Base-by-base conservation (phyloP, 2,113 vertebrate species). In the Scalopus aquaticus region DNA sequence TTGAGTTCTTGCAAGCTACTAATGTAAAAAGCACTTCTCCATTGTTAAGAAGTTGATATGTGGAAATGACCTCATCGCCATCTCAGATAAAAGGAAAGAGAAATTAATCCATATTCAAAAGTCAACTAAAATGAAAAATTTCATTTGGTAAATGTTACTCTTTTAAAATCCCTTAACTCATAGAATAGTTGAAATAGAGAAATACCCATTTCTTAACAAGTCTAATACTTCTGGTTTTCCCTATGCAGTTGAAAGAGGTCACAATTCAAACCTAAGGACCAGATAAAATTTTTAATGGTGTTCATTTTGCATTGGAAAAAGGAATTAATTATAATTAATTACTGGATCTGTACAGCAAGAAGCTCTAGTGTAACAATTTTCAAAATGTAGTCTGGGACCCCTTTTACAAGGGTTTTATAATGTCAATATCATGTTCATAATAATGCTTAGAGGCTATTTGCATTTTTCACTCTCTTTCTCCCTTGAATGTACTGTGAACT, bases 261-360 rank as follows among this genome's bases (percentile, higher is more conserved):
- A 54, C 35, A 82, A 2, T 44, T 96, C 44, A 81, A 42, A 35
- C 11, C 42, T 46, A 13, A 79, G 56, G 64, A 60, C 37, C 28
- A 42, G 16, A 46, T 60, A 78, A 70, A 79, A 13, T 54, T 44
- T 20, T 79, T 84, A 37, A 44, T 76, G 19, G 6, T 32, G 8
- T 90, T 35, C 54, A 39, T 60, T 76, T 92, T 87, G 28, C 60
- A 58, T 76, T 95, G 77, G 46, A 88, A 95, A n/a, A 72, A 9
- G 9, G 70, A 78, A 56, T 37, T 83, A 83, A 16, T 95, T 67
- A 24, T 65, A 76, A 46, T 67, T 92, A 91, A 39, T 65, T 91
- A 26, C 35, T 44, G 79, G 16, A 46, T 30, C 37, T 82, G 24
- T 4, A 58, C 17, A 86, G 6, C 39, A 67, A 67, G 39, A 78